Conservation (phyloP, 2,113 vertebrate genomes). For the Aldabrachelys gigantea region DNA sequence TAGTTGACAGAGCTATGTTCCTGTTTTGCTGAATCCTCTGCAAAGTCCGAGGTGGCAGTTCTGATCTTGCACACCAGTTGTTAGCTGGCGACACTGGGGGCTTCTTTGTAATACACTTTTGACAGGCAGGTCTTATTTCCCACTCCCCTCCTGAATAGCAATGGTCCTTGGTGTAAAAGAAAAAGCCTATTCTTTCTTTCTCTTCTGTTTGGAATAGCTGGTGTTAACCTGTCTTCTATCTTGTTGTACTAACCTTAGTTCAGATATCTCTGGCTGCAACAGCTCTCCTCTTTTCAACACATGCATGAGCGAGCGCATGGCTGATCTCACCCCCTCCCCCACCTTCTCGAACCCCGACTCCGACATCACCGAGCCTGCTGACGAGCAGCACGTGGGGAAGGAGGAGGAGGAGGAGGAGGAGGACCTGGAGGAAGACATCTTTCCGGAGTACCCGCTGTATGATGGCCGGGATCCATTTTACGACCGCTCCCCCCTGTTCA, state of each 20-base stretch:
- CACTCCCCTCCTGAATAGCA: neutral
- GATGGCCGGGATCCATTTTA: constrained; percentile 99
- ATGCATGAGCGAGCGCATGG: constrained; percentile 99
- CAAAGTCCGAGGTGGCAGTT: neutral
- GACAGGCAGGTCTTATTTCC: constrained; percentile 40
- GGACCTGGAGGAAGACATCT: constrained; percentile 93
- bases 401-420: constrained; percentile 86
- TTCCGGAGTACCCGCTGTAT: constrained; percentile 92
- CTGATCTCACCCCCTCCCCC: constrained; percentile 97
- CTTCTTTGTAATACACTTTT: constrained; percentile 25
- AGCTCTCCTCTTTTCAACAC: constrained; percentile 99
- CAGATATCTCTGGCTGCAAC: constrained; percentile 95
- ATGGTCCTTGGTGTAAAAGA: neutral
- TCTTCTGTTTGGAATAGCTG: constrained; percentile 73
- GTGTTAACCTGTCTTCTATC: constrained; percentile 85
- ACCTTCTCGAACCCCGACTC: constrained; percentile 95
- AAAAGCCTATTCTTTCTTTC: constrained; percentile 46
- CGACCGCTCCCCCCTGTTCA: constrained; percentile 99
- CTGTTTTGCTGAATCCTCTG: accelerated
- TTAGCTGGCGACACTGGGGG: neutral
- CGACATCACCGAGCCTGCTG: constrained; percentile 96
- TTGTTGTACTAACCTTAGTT: constrained; percentile 92
- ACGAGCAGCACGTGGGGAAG: constrained; percentile 91
- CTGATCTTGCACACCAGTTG: neutral
- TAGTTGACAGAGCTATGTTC: neutral